Evolutionary conservation across 2,113 vertebrate genomes (phyloP).

Genomic region (Pollimyrus isidori): DNA sequence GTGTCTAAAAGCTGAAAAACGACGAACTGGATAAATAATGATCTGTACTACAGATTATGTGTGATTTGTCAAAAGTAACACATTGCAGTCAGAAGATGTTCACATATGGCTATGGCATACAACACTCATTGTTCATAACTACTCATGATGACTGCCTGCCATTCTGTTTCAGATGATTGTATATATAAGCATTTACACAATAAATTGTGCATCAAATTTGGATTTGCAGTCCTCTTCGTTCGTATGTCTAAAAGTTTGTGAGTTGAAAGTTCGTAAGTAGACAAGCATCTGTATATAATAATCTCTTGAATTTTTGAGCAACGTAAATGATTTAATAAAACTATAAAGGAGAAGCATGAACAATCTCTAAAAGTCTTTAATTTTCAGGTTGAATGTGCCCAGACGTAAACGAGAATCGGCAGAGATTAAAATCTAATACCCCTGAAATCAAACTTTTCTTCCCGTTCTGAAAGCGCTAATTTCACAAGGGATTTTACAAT

Average conservation of each 20-base stretch:
- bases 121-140: neutral
- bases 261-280: no score
- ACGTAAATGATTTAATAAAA: neutral
- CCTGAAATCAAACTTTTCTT: neutral
- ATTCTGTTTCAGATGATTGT: neutral
- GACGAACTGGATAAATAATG: neutral
- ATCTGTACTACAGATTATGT: neutral
- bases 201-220: neutral
- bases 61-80: neutral
- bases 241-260: no score
- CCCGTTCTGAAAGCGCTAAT: neutral
- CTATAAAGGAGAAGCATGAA: neutral
- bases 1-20: neutral
- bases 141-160: neutral
- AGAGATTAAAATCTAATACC: neutral
- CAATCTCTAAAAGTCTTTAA: neutral
- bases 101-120: neutral
- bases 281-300: neutral
- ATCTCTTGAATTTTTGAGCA: neutral
- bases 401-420: neutral
- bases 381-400: neutral
- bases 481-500: neutral
- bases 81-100: neutral
- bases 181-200: neutral
- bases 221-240: no score